Conservation (phyloP, 2,113 vertebrate genomes). For the Panthera leo region DNA sequence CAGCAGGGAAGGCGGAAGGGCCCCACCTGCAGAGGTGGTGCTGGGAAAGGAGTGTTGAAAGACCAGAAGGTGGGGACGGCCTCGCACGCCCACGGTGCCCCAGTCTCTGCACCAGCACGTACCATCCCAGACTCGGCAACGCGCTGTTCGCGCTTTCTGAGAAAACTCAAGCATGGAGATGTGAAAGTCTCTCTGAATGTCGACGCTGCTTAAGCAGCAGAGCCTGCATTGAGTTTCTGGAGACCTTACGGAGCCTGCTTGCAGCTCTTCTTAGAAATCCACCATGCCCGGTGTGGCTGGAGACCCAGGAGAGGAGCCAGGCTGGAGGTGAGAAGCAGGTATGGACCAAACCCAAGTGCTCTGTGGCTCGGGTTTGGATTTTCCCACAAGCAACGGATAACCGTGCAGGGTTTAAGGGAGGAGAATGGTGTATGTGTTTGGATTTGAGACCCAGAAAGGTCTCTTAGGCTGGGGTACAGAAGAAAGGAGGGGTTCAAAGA, state of each 20-base stretch:
- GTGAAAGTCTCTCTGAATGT: not conserved
- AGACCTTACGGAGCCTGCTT: not conserved
- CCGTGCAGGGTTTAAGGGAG: not conserved
- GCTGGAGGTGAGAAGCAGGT: not conserved
- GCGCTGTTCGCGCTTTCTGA: not conserved
- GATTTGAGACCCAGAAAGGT: not conserved
- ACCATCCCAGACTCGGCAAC: no score
- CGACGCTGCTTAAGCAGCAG: not conserved
- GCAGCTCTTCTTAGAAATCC: not conserved
- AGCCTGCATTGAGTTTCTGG: not conserved
- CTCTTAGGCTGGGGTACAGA: no score
- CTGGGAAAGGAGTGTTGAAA: not conserved
- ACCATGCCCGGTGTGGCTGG: not conserved
- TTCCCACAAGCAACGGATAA: not conserved
- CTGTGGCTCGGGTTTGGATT: not conserved
- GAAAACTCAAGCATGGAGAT: not conserved
- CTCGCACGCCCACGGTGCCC: no score
- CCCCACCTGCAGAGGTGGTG: not conserved
- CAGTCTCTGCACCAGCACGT: not conserved
- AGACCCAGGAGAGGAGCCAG: not conserved
- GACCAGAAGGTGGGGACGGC: not conserved
- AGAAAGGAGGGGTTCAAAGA: not conserved
- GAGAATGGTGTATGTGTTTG: no score
- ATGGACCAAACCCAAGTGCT: not conserved
- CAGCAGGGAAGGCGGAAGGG: not conserved